These are phyloP conservation scores for Hoplostethus atlanticus DNA, from an alignment of 2,797 vertebrate genomes.

Conservation along the genomic window DNA sequence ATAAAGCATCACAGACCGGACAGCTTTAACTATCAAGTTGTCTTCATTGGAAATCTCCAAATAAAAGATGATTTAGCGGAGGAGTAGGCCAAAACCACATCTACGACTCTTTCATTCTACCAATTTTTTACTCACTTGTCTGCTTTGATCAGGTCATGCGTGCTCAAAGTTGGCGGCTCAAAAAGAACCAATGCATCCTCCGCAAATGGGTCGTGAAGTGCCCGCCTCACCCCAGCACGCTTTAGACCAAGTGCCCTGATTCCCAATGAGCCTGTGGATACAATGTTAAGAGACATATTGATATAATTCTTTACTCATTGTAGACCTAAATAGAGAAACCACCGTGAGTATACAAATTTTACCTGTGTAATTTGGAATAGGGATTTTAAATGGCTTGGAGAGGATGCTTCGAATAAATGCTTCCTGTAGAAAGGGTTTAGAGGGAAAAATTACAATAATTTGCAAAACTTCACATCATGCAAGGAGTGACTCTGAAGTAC, in stretches of 20 bases:
- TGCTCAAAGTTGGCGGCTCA: slow-evolving; percentile 87
- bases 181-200: slow-evolving; percentile 95
- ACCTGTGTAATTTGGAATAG: slow-evolving; percentile 97
- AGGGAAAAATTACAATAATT: neutral
- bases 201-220: slow-evolving; percentile 95
- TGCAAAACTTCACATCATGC: neutral
- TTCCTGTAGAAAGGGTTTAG: slow-evolving; percentile 86
- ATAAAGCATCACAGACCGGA: too few relatives aligned
- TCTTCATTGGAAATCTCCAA: too few relatives aligned
- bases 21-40: too few relatives aligned
- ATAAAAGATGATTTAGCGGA: too few relatives aligned
- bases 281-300: neutral
- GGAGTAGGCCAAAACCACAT: too few relatives aligned
- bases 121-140: slow-evolving; percentile 90
- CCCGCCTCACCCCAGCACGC: slow-evolving; percentile 88
- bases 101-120: too few relatives aligned
- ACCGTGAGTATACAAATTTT: slow-evolving; percentile 41
- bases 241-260: slow-evolving; percentile 91
- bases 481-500: neutral
- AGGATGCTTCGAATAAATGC: slow-evolving; percentile 96
- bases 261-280: slow-evolving; percentile 88
- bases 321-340: neutral
- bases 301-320: neutral
- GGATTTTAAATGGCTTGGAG: slow-evolving; percentile 96
- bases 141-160: slow-evolving; percentile 93